A percentile compares a stretch with the other conserved stretches of the same genome.
These are phyloP conservation scores for Opisthograptis luteolata DNA, from an alignment of 2,888 invertebrate genomes.

Conservation along the genomic window DNA sequence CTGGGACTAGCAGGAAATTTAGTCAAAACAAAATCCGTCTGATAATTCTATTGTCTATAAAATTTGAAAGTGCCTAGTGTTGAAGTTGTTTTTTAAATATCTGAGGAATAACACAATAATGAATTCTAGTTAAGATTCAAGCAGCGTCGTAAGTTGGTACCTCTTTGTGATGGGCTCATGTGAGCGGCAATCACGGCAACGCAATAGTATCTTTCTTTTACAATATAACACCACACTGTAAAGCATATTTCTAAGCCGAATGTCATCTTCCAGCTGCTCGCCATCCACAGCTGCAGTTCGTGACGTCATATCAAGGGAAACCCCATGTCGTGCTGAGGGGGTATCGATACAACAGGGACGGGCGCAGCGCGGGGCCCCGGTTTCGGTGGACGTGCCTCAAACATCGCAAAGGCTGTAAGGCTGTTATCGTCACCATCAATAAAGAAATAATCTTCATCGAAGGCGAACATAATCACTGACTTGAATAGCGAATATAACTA, in stretches of 20 bases:
- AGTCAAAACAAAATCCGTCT: too few species aligned
- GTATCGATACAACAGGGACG: constrained; percentile 49
- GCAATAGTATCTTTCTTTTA: too few species aligned
- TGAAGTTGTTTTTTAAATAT: too few species aligned
- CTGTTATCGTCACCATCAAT: constrained; percentile 50
- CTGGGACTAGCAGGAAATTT: too few species aligned
- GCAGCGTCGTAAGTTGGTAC: too few species aligned
- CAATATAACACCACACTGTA: too few species aligned
- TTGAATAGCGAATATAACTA: background rate
- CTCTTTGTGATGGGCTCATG: too few species aligned
- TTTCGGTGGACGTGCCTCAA: constrained; percentile 52
- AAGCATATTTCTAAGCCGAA: background rate
- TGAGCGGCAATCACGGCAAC: too few species aligned
- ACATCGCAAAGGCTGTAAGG: constrained; percentile 46
- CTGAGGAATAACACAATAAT: too few species aligned
- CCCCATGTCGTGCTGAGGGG: constrained; percentile 41
- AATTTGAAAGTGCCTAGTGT: too few species aligned
- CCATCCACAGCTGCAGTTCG: background rate
- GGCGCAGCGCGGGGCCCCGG: constrained; percentile 41
- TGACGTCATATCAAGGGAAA: constrained; percentile 19
- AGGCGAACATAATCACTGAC: constrained; percentile 47
- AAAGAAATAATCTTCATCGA: constrained; percentile 43
- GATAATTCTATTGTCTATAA: too few species aligned
- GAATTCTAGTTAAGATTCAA: too few species aligned
- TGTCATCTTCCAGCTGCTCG: background rate